Evolutionary conservation across 1,140 invertebrate genomes (phyloP).

Genomic region (Vollenhovia emeryi): DNA sequence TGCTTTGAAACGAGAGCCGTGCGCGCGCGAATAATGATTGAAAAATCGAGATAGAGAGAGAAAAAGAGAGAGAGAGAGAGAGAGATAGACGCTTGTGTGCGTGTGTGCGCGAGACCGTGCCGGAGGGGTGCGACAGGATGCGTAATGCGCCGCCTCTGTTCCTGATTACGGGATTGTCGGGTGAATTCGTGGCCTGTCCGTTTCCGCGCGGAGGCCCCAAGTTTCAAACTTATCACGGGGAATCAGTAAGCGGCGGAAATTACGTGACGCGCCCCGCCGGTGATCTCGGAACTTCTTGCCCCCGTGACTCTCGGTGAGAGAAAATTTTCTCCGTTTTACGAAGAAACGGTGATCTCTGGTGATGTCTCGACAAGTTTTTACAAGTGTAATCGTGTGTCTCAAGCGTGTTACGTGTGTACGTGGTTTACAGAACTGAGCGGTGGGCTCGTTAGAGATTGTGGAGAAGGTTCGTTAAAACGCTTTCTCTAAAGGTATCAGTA

Average conservation of each 20-base stretch:
- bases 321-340: not conserved
- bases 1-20: not conserved
- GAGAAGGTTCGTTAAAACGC: conserved; percentile 62
- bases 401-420: conserved; percentile 8
- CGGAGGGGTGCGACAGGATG: not conserved
- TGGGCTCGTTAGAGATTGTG: conserved; percentile 55
- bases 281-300: conserved; percentile 29
- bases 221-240: not conserved
- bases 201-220: not conserved
- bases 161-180: conserved; percentile 11
- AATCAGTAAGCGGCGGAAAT: not conserved
- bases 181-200: not conserved
- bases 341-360: not conserved
- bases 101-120: conserved; percentile 22
- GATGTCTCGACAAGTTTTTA: conserved; percentile 12
- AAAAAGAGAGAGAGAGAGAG: not conserved
- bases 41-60: conserved; percentile 18
- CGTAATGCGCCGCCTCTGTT: not conserved
- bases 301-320: not conserved
- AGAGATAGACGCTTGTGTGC: no score
- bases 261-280: not conserved
- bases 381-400: conserved; percentile 49
- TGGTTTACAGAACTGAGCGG: conserved; percentile 46
- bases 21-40: conserved; percentile 4
- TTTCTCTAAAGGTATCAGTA: conserved; percentile 70